Base-by-base conservation (phyloP, 1,140 invertebrate species). In the Zelostemma sp. region DNA sequence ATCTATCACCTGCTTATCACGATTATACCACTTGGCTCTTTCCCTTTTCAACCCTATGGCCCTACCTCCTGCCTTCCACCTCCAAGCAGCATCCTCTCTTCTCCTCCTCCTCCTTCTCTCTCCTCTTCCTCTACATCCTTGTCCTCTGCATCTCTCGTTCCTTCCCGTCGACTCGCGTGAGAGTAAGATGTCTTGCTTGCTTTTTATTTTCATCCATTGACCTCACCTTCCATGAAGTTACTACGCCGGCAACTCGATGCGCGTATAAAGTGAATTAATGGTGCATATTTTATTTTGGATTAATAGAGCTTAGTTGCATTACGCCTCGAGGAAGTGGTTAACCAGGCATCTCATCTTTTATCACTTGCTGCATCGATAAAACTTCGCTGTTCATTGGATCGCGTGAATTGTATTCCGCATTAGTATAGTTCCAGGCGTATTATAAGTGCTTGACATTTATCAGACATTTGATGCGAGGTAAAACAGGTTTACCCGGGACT, bases 1-100 rank as follows among this genome's bases (percentile, higher is more conserved):
- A 85, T 85, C 82, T 85, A 84, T 85, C 84, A 85, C 84, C 83
- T 84, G 84, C 83, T 85, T 85, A 85, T 85, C 84, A 85, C 76
- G 84, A 85, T 85, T 84, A 83, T 85, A 84, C 84, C 80, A 80
- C 81, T 82, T 77, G 72, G 65, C 71, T 75, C 75, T 76, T 73
- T 76, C 70, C 63, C 74, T 75, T 67, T 65, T 71, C 70, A 72
- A 64, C 64, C 64, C 66, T 66, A 71, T 67, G 31, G 63, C 43
- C 63, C 55, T 54, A 17, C 12, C 6, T 31, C 17, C 17, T 50
- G 15, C 56, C 16, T 51, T 15, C 31, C 41, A 50, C 8, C 35
- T 59, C 15, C 55, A 28, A 28, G 31, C 19, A 54, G 21, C 21
- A 25, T 49, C 53, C 47, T 47, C 58, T 49, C 25, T 28, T 28